These are phyloP conservation scores for Nyctibius grandis DNA, from an alignment of 2,797 vertebrate species.

Conservation along the genomic window DNA sequence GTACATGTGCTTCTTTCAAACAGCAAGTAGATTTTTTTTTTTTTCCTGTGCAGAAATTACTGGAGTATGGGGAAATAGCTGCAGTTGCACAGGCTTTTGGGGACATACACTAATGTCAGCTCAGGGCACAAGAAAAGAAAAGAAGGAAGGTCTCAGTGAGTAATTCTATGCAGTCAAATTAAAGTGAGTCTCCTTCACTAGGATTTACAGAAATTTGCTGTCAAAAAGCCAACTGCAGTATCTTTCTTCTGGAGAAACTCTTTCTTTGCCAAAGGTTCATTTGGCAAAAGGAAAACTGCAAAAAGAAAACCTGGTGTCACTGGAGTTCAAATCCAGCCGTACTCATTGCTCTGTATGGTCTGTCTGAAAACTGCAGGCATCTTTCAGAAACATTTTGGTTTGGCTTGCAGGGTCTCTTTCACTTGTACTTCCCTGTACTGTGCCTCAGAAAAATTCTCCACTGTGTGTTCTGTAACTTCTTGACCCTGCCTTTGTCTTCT, in stretches of 20 bases:
- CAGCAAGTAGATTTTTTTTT: not conserved
- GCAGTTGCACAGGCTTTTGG: not conserved
- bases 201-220: slow-evolving; percentile 11
- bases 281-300: not conserved
- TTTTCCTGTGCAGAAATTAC: not conserved
- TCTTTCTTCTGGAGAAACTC: not conserved
- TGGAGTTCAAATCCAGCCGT: not conserved
- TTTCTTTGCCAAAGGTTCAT: not conserved
- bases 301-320: not conserved
- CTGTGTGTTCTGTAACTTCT: not conserved
- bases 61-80: not conserved
- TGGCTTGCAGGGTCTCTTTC: not conserved
- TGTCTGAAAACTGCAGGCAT: not conserved
- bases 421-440: not conserved
- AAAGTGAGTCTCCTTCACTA: slow-evolving; percentile 6
- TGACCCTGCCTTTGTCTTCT: not conserved
- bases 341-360: not conserved
- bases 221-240: not conserved
- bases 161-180: slow-evolving; percentile 5
- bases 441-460: not conserved
- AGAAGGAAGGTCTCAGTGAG: not conserved
- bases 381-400: not conserved
- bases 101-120: not conserved
- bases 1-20: not conserved
- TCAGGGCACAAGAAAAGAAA: not conserved